phyloP scores from a whole-genome alignment of 2,888 invertebrate genomes.

The Gari tellinella region DNA sequence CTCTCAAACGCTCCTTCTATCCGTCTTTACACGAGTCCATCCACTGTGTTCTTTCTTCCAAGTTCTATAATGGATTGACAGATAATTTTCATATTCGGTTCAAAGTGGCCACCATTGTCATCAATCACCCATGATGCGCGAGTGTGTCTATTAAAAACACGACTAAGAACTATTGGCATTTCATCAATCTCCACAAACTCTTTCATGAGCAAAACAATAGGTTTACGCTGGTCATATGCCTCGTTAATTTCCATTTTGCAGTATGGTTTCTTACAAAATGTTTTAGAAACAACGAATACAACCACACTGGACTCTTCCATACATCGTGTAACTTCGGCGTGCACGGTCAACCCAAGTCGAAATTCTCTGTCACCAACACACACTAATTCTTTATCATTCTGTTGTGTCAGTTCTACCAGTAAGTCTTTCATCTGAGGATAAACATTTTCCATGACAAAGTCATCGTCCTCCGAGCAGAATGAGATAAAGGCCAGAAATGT shows the following conservation, averaged over 20 bases:
- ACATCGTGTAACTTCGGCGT: constrained; percentile 23
- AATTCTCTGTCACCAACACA: constrained; percentile 20
- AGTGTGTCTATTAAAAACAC: constrained; percentile 25
- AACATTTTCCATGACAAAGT: constrained; percentile 15
- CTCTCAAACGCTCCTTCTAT: no score
- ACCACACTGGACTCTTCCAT: constrained; percentile 25
- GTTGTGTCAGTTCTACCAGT: neutral
- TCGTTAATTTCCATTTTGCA: constrained; percentile 26
- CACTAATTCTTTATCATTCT: constrained; percentile 10
- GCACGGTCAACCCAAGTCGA: constrained; percentile 12
- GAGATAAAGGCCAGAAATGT: constrained; percentile 20
- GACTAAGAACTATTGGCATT: constrained; percentile 14
- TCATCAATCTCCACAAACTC: constrained; percentile 15
- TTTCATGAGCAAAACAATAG: constrained; percentile 13
- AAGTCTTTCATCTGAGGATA: constrained; percentile 13
- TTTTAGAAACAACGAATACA: constrained; percentile 23
- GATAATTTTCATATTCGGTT: constrained; percentile 15
- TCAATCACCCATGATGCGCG: constrained; percentile 16
- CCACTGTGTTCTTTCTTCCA: neutral
- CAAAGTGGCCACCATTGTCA: constrained; percentile 19
- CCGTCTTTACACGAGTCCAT: no score
- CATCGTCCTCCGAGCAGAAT: constrained; percentile 22
- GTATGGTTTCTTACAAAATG: constrained; percentile 25
- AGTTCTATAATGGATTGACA: constrained; percentile 22
- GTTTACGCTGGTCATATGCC: constrained; percentile 23